Conservation (phyloP, 2,113 vertebrate genomes). For the Larimichthys crocea region DNA sequence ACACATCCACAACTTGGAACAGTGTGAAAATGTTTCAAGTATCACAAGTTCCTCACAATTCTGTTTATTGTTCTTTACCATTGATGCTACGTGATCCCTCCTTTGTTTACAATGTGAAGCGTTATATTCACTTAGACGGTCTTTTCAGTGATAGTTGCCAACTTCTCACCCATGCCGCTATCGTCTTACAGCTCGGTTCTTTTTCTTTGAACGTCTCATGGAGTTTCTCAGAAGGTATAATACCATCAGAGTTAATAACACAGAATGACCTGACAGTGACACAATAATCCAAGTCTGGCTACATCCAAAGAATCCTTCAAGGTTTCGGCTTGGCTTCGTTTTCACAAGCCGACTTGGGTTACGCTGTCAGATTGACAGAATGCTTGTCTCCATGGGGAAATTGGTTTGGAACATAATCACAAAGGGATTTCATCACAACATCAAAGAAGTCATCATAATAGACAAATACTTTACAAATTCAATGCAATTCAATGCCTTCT, state of each 20-base stretch:
- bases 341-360: not conserved
- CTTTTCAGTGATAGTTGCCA: slow-evolving; percentile 45
- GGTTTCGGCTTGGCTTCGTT: slow-evolving; percentile 1
- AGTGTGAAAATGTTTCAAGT: not conserved
- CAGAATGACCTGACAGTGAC: slow-evolving; percentile 3
- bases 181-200: slow-evolving; percentile 21
- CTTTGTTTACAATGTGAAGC: not conserved
- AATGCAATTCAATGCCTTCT: not conserved
- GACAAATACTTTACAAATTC: no score
- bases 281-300: slow-evolving; percentile 38
- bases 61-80: not conserved
- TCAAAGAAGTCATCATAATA: no score
- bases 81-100: not conserved
- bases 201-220: slow-evolving; percentile 43
- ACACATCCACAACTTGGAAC: not conserved
- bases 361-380: no score
- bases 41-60: not conserved
- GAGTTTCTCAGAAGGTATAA: slow-evolving; percentile 13
- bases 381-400: no score
- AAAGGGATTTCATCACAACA: no score
- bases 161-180: slow-evolving; percentile 30
- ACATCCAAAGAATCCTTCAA: not conserved
- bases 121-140: slow-evolving; percentile 31
- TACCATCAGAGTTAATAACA: not conserved
- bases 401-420: no score